A percentile compares a stretch with the other conserved stretches of the same genome.
phyloP scores from a whole-genome alignment of 2,797 vertebrate genomes.

The Oreonectes daqikongensis region DNA sequence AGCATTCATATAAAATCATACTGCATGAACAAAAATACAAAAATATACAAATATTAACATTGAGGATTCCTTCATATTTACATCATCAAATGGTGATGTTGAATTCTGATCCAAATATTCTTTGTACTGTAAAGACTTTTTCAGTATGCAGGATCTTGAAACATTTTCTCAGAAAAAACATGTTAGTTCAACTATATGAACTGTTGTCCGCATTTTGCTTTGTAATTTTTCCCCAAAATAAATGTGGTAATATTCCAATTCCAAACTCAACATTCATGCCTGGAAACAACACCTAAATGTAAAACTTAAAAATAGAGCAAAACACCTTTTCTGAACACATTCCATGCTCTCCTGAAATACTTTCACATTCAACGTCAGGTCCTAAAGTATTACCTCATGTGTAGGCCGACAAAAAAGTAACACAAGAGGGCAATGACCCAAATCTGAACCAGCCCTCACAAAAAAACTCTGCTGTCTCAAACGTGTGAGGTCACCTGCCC shows the following conservation, averaged over 20 bases:
- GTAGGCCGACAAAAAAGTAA: constrained; percentile 1
- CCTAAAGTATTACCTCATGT: background rate
- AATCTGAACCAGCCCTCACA: constrained; percentile 12
- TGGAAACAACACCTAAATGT: too few species aligned
- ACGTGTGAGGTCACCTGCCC: constrained; percentile 23
- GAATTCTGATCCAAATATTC: too few species aligned
- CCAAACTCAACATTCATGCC: too few species aligned
- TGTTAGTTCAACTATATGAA: too few species aligned
- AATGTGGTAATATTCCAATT: too few species aligned
- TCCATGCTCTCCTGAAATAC: background rate
- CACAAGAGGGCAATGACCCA: constrained; percentile 3
- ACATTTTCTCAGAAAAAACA: too few species aligned
- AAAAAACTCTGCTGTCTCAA: background rate
- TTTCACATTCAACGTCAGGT: background rate
- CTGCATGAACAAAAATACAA: constrained; percentile 66
- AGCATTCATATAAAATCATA: constrained; percentile 89
- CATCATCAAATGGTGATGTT: background rate
- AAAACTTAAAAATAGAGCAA: background rate
- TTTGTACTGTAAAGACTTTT: too few species aligned
- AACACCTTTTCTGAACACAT: background rate
- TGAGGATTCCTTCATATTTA: background rate
- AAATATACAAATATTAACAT: background rate
- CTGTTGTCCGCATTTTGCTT: background rate
- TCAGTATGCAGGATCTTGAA: too few species aligned
- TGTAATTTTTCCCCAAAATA: too few species aligned